A percentile compares a stretch with the other conserved stretches of the same genome.
Evolutionary conservation across 2,113 vertebrate genomes (phyloP).

Genomic region (Hemicordylus capensis): DNA sequence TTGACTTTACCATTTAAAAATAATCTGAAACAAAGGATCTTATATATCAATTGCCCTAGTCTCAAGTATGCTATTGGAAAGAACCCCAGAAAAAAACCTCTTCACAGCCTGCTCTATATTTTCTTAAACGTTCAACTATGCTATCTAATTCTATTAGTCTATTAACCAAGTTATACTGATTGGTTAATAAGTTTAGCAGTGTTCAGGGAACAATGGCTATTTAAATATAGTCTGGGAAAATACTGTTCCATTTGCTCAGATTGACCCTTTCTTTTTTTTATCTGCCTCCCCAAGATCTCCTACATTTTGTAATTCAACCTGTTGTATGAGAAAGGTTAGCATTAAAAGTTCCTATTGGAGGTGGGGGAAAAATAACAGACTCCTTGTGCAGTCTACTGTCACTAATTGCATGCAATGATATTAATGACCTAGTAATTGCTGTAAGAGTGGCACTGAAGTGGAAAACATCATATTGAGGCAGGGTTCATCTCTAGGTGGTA

Average conservation of each 20-base stretch:
- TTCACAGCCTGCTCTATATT: conserved; percentile 36
- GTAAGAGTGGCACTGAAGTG: conserved; percentile 75
- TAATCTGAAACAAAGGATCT: too few relatives aligned
- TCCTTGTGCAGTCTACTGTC: conserved; percentile 66
- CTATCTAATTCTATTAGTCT: conserved; percentile 59
- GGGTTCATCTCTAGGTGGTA: conserved; percentile 80
- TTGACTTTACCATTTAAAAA: too few relatives aligned
- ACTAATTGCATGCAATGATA: conserved; percentile 85
- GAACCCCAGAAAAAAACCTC: background rate
- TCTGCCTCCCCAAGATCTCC: conserved; percentile 37
- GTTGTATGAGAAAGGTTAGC: conserved; percentile 62
- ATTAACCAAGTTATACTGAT: conserved; percentile 49
- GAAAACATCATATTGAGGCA: conserved; percentile 76
- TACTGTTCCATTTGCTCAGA: conserved; percentile 16
- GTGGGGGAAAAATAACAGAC: conserved; percentile 46
- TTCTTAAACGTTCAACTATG: conserved; percentile 60
- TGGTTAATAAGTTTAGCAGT: conserved; percentile 31
- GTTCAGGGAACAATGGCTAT: conserved; percentile 30
- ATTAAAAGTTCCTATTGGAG: conserved; percentile 58
- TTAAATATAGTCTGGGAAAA: conserved; percentile 14
- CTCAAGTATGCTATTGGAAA: background rate
- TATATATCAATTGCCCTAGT: background rate
- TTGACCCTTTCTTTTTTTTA: background rate
- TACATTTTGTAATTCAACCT: conserved; percentile 13
- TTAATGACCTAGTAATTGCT: conserved; percentile 83